These are phyloP conservation scores for Chydorus sphaericus DNA, from an alignment of 2,888 invertebrate genomes.

Conservation along the genomic window DNA sequence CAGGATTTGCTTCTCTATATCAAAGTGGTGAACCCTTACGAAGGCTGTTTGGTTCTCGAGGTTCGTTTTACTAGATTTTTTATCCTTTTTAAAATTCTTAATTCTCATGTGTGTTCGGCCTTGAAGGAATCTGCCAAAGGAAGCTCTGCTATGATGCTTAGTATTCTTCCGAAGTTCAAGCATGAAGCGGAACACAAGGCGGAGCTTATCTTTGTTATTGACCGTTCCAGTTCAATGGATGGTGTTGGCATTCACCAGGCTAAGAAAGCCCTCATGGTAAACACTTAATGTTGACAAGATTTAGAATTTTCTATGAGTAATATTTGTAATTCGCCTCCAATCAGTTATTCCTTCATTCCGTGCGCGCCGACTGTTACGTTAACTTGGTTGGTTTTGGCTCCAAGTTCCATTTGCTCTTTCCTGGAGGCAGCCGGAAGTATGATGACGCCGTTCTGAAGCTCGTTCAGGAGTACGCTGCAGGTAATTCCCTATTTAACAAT, in stretches of 20 bases:
- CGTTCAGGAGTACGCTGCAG: slow-evolving; percentile 17
- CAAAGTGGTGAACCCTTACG: no score
- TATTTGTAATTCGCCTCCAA: background rate
- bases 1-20: no score
- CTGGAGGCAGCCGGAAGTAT: slow-evolving; percentile 22
- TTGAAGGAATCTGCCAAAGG: no score
- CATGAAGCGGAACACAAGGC: slow-evolving; percentile 20
- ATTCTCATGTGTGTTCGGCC: no score
- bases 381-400: slow-evolving; percentile 31
- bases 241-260: slow-evolving; percentile 21
- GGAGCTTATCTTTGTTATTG: slow-evolving; percentile 27
- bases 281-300: no score
- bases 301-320: background rate
- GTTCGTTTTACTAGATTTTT: no score
- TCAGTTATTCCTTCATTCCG: slow-evolving; percentile 26
- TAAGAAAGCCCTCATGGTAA: slow-evolving; percentile 24
- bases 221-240: slow-evolving; percentile 31
- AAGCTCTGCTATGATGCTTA: no score
- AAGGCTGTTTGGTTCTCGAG: no score
- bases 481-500: no score
- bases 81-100: no score
- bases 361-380: slow-evolving; percentile 26
- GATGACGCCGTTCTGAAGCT: slow-evolving; percentile 21
- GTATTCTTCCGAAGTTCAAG: slow-evolving; percentile 31
- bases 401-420: slow-evolving; percentile 22